phyloP scores from a whole-genome alignment of 1,140 invertebrate genomes.

The Euglossa dilemma region DNA sequence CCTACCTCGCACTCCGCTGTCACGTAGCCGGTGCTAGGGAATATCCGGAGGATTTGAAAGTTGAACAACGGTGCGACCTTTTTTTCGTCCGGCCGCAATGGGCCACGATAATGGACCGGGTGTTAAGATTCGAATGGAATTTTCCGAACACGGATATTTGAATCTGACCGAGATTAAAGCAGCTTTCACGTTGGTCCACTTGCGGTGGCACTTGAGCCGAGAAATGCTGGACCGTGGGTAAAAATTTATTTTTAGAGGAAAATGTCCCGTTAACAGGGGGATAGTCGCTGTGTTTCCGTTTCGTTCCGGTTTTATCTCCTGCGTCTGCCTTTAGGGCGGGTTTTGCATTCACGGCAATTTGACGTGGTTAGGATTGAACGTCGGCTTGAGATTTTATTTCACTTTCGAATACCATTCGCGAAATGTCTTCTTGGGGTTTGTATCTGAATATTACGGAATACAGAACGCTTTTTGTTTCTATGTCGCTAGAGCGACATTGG shows the following conservation, averaged over 20 bases:
- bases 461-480: too few relatives aligned
- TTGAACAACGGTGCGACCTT: too few relatives aligned
- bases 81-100: background rate
- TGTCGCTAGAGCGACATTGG: too few relatives aligned
- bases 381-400: too few relatives aligned
- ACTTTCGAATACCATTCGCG: too few relatives aligned
- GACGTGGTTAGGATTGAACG: too few relatives aligned
- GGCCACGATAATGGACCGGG: background rate
- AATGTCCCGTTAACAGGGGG: background rate
- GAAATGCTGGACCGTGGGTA: background rate
- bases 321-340: too few relatives aligned
- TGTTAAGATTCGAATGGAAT: background rate
- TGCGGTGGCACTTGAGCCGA: background rate
- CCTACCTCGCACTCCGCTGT: too few relatives aligned
- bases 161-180: background rate
- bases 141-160: background rate
- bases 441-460: too few relatives aligned
- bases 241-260: background rate
- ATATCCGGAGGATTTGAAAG: constrained; percentile 9
- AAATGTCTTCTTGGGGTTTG: too few relatives aligned
- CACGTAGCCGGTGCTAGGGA: too few relatives aligned
- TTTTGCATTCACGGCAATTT: too few relatives aligned
- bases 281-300: background rate
- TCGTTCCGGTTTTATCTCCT: background rate
- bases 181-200: background rate